Conservation (phyloP, 1,140 invertebrate species). For the Zaprionus tsacasi region DNA sequence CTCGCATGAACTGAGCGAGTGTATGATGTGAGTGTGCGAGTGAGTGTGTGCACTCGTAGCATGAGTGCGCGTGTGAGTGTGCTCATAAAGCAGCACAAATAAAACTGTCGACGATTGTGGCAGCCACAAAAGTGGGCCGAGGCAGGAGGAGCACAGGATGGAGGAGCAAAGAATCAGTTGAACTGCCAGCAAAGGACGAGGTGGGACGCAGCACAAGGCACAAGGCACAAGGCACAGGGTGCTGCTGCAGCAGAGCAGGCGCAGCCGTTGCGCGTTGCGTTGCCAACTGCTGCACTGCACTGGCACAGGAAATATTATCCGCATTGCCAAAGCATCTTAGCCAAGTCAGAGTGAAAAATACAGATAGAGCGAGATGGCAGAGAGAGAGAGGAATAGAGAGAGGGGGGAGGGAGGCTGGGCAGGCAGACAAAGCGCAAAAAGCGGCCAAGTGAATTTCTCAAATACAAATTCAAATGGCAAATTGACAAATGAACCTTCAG, state of each 20-base stretch:
- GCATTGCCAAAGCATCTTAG: slow-evolving; percentile 71
- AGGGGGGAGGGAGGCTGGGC: not conserved
- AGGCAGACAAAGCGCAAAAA: slow-evolving; percentile 75
- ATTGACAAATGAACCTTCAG: slow-evolving; percentile 81
- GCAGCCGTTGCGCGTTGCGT: slow-evolving; percentile 62
- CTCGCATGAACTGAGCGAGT: slow-evolving; percentile 44
- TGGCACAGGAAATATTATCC: slow-evolving; percentile 82
- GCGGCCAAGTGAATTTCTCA: slow-evolving; percentile 80
- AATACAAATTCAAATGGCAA: slow-evolving; percentile 83
- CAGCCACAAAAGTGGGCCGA: slow-evolving; percentile 33
- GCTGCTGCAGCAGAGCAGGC: slow-evolving; percentile 14
- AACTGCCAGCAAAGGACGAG: slow-evolving; percentile 8
- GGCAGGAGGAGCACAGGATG: not conserved
- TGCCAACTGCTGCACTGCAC: slow-evolving; percentile 75
- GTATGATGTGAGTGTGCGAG: slow-evolving; percentile 24
- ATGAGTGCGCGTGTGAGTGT: slow-evolving; percentile 20
- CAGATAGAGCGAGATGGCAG: slow-evolving; percentile 17
- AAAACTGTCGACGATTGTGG: slow-evolving; percentile 76
- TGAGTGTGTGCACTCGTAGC: slow-evolving; percentile 5
- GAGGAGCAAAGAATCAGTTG: not conserved
- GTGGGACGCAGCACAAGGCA: not conserved
- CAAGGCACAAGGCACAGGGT: slow-evolving; percentile 1
- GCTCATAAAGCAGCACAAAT: slow-evolving; percentile 67
- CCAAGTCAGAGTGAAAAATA: slow-evolving; percentile 54
- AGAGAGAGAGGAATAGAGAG: not conserved